Evolutionary conservation across 2,888 invertebrate genomes (phyloP), one percentile per base, ranked within the genome.

Genomic region (Lasioglossum vierecki): DNA sequence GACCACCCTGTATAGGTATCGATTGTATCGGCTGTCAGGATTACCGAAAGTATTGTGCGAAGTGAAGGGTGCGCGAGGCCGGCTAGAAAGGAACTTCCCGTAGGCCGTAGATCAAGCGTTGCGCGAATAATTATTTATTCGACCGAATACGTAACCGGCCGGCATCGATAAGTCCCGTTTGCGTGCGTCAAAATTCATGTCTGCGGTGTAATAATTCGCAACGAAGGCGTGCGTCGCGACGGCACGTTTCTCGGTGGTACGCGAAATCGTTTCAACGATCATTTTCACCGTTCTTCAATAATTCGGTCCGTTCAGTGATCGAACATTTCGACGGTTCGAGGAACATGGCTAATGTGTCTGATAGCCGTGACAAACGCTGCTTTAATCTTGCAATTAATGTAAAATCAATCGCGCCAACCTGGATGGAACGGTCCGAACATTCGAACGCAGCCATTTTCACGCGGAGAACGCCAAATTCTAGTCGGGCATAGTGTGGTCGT

Each of bases 31-130:
- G 81, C 79, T 76, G 80, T 77, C 72, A 74, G 68, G 70, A 71
- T 63, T 35, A 73, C 88, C 86, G 88, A 87, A 84, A 87, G 90
- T 87, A 88, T 90, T 90, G 89, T 89, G 74, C 39, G 73, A 91
- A 93, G 93, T 93, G 92, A 93, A 93, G 92, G 93, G 92, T 91
- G 68, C 82, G 82, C 84, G 73, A 85, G 86, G 72, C 85, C 88
- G 78, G 84, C 80, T 91, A 91, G 93, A 93, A 93, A 91, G 91
- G 92, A 89, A 92, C 89, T 89, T 90, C 90, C 88, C 88, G 89
- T 91, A 86, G 83, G 46, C 82, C 80, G 80, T 84, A 87, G 80
- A 92, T 92, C 90, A 89, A 91, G 84, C 90, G 91, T 92, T 91
- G 91, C 91, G 87, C 80, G 88, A 85, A 86, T 89, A 91, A 92